Evolutionary conservation across 2,113 vertebrate genomes (phyloP).

Genomic region (Parus major): DNA sequence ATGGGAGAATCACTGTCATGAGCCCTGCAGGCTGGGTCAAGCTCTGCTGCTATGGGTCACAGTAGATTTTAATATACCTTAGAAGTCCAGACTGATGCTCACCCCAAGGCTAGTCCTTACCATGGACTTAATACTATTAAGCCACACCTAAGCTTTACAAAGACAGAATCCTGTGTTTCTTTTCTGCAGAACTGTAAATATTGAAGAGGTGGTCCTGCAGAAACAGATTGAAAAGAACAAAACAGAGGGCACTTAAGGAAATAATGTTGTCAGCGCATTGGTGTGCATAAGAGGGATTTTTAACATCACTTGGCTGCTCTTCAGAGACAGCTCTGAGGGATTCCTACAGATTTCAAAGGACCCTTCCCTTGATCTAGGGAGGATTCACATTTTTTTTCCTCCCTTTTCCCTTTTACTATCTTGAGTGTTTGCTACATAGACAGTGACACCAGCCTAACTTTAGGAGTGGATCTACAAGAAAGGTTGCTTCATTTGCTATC

Average conservation of each 20-base stretch:
- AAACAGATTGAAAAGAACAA: background rate
- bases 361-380: background rate
- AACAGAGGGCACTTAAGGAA: background rate
- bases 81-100: background rate
- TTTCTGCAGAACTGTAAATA: slow-evolving; percentile 12
- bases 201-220: background rate
- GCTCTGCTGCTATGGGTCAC: background rate
- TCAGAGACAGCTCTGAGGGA: background rate
- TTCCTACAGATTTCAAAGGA: background rate
- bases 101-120: background rate
- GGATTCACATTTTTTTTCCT: background rate
- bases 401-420: background rate
- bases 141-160: background rate
- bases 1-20: background rate
- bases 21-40: background rate
- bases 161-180: background rate
- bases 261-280: background rate
- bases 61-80: background rate
- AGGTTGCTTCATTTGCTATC: background rate
- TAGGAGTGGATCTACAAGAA: background rate
- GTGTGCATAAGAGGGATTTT: background rate
- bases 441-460: background rate
- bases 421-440: background rate
- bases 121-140: background rate
- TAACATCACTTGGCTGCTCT: background rate